Evolutionary conservation across 1,140 invertebrate genomes (phyloP), one percentile per base, ranked within the genome.

Genomic region (Brachionus calyciflorus): DNA sequence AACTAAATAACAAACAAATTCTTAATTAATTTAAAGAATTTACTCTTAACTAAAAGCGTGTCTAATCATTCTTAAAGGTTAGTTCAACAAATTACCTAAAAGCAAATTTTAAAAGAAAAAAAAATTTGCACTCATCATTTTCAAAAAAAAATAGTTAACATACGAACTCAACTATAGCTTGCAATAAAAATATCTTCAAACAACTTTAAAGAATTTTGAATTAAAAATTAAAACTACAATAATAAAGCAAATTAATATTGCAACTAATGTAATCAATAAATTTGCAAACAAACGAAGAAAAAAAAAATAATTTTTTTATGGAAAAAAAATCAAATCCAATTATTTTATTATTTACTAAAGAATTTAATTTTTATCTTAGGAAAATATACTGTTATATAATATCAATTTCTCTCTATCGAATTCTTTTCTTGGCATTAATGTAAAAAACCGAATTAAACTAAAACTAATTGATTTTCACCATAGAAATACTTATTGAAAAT

Each of bases 41-140:
- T 21, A 14, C 33, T 55, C 21, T 55, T 55, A 19, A 60, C 55
- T 60, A 60, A 60, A 60, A 60, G 55, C 55, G 37, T 60, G 55
- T 60, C 55, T 60, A n/a, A 60, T 33, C 55, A 60, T 60, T 60
- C 53, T 37, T 33, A 60, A 60, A 60, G 55, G 55, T 60, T 60
- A 60, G 55, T 60, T 60, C 30, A 60, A 33, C 55, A 60, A 60
- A 60, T 60, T 60, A 60, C 55, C 55, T 60, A 60, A 33, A 60
- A 60, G 28, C 14, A 60, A 60, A 60, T 33, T 0, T 30, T n/a
- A 55, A 9, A 60, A 19, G 37, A 9, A 60, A 19, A 33, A 60
- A 7, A 60, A 17, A 33, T 37, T 2, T 9, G 33, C 3, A 37
- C 3, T 37, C 3, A 37, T 37, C 3, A 37, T 5, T 37, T 9